These are phyloP conservation scores for Istiophorus platypterus DNA, from an alignment of 2,113 vertebrate genomes.

Conservation along the genomic window DNA sequence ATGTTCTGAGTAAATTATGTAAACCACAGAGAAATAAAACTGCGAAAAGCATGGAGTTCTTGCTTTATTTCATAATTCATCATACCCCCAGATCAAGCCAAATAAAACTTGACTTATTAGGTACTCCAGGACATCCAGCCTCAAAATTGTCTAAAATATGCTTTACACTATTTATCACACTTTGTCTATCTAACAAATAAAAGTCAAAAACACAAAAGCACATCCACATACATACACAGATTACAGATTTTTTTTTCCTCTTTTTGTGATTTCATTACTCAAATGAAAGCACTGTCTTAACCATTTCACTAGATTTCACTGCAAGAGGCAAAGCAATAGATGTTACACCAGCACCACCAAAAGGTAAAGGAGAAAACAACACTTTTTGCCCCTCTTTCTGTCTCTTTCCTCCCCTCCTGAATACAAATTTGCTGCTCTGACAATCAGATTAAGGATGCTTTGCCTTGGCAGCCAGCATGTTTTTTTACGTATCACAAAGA, in stretches of 20 bases:
- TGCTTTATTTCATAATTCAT: constrained; percentile 77
- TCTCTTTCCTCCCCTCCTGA: constrained; percentile 20
- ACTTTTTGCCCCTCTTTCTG: neutral
- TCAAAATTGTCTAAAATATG: constrained; percentile 58
- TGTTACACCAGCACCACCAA: constrained; percentile 84
- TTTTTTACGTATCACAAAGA: constrained; percentile 77
- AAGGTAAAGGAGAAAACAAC: constrained; percentile 67
- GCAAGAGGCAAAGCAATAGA: constrained; percentile 18
- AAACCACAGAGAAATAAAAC: constrained; percentile 73
- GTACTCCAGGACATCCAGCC: constrained; percentile 52
- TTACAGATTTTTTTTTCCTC: constrained; percentile 32
- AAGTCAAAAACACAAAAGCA: constrained; percentile 34
- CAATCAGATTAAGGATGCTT: constrained; percentile 74
- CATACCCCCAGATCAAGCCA: constrained; percentile 53
- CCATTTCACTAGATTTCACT: constrained; percentile 23
- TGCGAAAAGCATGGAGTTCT: constrained; percentile 54
- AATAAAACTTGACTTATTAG: constrained; percentile 70
- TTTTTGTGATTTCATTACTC: constrained; percentile 68
- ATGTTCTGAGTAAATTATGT: constrained; percentile 77
- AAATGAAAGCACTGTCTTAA: constrained; percentile 64
- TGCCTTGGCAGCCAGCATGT: constrained; percentile 58
- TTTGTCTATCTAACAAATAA: constrained; percentile 64
- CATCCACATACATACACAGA: constrained; percentile 27
- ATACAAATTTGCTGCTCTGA: constrained; percentile 53
- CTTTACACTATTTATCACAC: constrained; percentile 60